Evolutionary conservation across 2,797 vertebrate genomes (phyloP), one percentile per base, ranked within the genome.

Genomic region (Ctenopoma multispine): DNA sequence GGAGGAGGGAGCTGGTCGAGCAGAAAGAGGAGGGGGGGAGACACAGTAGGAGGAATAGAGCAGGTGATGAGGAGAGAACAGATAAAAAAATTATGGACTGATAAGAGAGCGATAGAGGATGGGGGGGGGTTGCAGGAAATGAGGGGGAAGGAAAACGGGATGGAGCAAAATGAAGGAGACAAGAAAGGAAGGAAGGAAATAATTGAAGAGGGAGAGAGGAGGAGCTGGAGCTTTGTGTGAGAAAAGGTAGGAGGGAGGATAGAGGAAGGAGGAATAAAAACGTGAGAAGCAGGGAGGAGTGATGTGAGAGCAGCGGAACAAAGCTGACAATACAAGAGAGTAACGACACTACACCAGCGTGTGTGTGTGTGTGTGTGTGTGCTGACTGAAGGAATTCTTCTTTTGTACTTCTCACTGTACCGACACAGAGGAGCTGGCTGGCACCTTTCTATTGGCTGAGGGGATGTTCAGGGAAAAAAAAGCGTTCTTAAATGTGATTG

Each of bases 261-360:
- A 24, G 24, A 27, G 31, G 15, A 27, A 40, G 38, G 29, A 40
- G 59, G 34, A 4, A 38, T 31, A 49, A 44, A 20, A 68, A 44
- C 0, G 7, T 36, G 27, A 36, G 21, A 58, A 65, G 53, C 23
- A 53, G 29, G 82, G 82, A 69, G 82, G 78, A 86, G 84, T 85
- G 91, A 94, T 95, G 93, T 94, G 94, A 94, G 93, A 80, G 72
- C 82, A 87, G 44, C 8, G 85, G 90, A 94, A 95, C 93, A 95
- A 95, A 94, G 91, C 92, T 90, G 84, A 89, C 92, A 92, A 89
- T 89, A 86, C 86, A 84, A 60, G 90, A 88, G 87, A 49, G 34
- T 83, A 87, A 65, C 17, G 27, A 21, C 54, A 43, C 43, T 21
- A n/a, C 27, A 23, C 10, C 18, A 7, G 24, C 6, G 54, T 58